Evolutionary conservation across 2,113 vertebrate species (phyloP), one percentile per base, ranked within the genome.

Genomic region (Gallinago media): DNA sequence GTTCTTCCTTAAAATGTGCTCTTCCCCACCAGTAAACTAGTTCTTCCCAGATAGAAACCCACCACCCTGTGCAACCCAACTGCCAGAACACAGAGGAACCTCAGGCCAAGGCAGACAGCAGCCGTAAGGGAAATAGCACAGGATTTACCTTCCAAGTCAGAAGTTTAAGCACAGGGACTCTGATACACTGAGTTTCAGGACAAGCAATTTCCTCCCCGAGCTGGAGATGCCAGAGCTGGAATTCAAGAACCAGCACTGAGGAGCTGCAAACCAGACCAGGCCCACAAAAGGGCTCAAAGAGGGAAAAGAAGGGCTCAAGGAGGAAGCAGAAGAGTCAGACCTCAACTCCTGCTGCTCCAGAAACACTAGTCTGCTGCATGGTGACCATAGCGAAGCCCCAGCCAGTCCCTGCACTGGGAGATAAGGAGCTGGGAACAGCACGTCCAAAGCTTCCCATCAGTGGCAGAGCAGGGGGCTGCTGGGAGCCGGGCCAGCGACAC

Each of bases 351-450:
- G 34, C n/a, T 56, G 20, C 44, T 68, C 38, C 47, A 68, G 74
- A 68, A 85, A 16, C 0, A 0, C 11, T 1, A 2, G 29, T n/a
- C 34, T 16, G n/a, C 18, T 52, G 20, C 11, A 50, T 7, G 6
- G 46, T 0, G 1, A 65, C 38, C 14, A 7, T 3, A 0, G 47
- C 12, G n/a, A 27, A 38, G 34, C 22, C 38, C 56, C 62, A 63
- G 44, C 21, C 68, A 52, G 56, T 6, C 31, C 56, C 68, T 34
- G 44, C 6, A 4, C 22, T 14, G 29, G 0, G 1, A 65, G 38
- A 59, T 32, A 47, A 76, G 44, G 40, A 56, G 66, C 55, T 54
- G 36, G 55, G 54, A 77, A 78, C 17, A 8, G 61, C 3, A 1
- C 1, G 1, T 12, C 32, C 59, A 50, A 34, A n/a, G 62, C 38